Conservation (phyloP, 2,113 vertebrate species). For the Tyto alba region DNA sequence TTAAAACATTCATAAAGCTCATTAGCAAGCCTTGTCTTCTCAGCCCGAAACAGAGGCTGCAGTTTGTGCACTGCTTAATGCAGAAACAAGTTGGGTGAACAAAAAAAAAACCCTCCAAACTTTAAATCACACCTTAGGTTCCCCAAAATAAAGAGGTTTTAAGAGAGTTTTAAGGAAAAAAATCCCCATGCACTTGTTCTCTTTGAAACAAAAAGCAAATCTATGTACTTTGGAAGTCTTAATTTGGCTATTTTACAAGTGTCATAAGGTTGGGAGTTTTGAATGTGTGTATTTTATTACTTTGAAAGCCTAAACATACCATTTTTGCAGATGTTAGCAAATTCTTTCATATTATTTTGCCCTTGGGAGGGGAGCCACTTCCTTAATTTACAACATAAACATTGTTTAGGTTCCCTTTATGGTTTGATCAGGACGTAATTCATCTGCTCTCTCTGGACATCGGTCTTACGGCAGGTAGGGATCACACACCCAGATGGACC, state of each 20-base stretch:
- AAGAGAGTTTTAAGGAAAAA: not conserved
- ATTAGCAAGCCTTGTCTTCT: not conserved
- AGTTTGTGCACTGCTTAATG: not conserved
- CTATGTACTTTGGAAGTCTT: not conserved
- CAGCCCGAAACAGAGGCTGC: not conserved
- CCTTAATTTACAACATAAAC: not conserved
- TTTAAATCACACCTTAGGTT: not conserved
- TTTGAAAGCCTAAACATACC: not conserved
- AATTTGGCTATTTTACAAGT: not conserved
- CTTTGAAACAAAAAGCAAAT: not conserved
- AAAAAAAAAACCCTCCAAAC: not conserved
- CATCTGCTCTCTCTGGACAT: not conserved
- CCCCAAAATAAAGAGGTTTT: not conserved
- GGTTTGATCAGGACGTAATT: not conserved
- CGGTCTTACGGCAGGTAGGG: not conserved
- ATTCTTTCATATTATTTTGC: not conserved
- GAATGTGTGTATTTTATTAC: not conserved
- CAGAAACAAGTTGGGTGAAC: not conserved
- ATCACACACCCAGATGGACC: rapidly evolving
- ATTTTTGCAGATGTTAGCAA: not conserved
- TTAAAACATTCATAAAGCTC: not conserved
- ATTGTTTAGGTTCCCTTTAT: not conserved
- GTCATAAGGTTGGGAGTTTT: not conserved
- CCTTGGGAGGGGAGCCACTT: not conserved
- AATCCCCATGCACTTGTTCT: not conserved